Evolutionary conservation across 1,140 invertebrate species (phyloP).

Genomic region (Zaprionus davidi): DNA sequence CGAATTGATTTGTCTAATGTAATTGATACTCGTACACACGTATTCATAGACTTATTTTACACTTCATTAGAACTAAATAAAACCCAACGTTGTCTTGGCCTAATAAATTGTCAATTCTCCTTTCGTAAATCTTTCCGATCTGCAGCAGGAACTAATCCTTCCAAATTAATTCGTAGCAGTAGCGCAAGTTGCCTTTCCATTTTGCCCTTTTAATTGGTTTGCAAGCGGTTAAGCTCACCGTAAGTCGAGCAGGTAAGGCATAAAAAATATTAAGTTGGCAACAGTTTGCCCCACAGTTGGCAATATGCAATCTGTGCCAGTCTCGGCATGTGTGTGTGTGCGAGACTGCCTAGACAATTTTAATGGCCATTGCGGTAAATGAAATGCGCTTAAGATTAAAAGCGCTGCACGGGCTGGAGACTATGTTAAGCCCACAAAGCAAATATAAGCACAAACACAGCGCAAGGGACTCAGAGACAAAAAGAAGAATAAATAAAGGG

Average conservation of each 20-base stretch:
- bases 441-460: conserved; percentile 73
- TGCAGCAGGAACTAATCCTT: conserved; percentile 46
- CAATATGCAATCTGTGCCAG: conserved; percentile 38
- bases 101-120: conserved; percentile 22
- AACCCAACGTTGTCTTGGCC: neutral
- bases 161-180: conserved; percentile 70
- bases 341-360: conserved; percentile 60
- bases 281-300: conserved; percentile 13
- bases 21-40: neutral
- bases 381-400: conserved; percentile 82
- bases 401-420: conserved; percentile 54
- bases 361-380: conserved; percentile 73
- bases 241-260: conserved; percentile 62
- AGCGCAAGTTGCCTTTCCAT: conserved; percentile 20
- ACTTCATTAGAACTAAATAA: neutral
- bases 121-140: neutral
- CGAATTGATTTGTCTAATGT: neutral
- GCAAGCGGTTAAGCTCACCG: conserved; percentile 68
- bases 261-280: conserved; percentile 48
- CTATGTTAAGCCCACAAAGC: conserved; percentile 73
- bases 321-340: conserved; percentile 1
- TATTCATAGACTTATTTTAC: neutral
- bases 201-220: conserved; percentile 79
- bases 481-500: conserved; percentile 10
- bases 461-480: conserved; percentile 30